These are phyloP conservation scores for Drosophila pectinifera DNA, from an alignment of 1,140 invertebrate species.

Conservation along the genomic window DNA sequence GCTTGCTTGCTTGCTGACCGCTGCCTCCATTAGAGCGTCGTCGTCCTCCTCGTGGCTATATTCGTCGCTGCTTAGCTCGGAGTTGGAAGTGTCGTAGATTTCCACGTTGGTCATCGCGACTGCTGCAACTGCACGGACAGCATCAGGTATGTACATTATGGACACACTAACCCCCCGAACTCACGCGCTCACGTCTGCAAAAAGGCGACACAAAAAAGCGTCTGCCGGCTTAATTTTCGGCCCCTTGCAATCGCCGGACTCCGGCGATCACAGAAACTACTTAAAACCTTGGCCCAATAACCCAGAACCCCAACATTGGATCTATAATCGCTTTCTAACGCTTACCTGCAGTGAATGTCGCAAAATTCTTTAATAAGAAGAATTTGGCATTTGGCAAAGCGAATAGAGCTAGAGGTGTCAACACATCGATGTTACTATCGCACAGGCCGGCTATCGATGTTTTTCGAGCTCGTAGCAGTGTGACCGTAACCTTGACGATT, in stretches of 20 bases:
- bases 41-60: constrained; percentile 66
- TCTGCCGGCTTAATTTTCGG: constrained; percentile 50
- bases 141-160: constrained; percentile 35
- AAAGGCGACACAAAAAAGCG: constrained; percentile 52
- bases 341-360: constrained; percentile 6
- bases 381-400: constrained; percentile 24
- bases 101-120: constrained; percentile 62
- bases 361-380: constrained; percentile 14
- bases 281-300: not conserved
- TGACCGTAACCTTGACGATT: no score
- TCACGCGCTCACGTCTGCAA: constrained; percentile 56
- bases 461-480: no score
- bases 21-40: constrained; percentile 66
- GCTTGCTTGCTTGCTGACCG: constrained; percentile 52
- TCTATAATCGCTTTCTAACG: not conserved
- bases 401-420: not conserved
- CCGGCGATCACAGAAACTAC: not conserved
- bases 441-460: no score
- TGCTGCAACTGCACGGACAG: constrained; percentile 25
- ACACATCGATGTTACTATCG: no score
- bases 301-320: not conserved
- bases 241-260: no score
- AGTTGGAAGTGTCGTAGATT: constrained; percentile 68
- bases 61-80: constrained; percentile 69
- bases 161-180: constrained; percentile 18